phyloP scores from a whole-genome alignment of 23 tunicate genomes.

The Botrylloides violaceus region DNA sequence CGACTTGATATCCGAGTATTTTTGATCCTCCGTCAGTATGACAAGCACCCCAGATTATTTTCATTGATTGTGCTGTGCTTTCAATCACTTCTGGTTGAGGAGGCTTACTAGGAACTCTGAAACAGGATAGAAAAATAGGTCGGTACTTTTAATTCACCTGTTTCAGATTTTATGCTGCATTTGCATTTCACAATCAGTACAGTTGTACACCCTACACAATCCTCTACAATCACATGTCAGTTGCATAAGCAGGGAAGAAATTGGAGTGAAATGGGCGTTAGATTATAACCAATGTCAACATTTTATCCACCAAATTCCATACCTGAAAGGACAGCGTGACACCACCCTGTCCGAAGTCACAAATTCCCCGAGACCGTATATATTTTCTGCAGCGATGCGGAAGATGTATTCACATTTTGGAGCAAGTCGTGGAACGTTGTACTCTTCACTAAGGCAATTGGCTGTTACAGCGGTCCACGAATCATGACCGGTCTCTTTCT shows the following conservation, averaged over 20 bases:
- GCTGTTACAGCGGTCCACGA: conserved; percentile 27
- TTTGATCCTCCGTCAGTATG: conserved; percentile 38
- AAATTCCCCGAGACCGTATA: conserved; percentile 51
- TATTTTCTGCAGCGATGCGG: conserved; percentile 52
- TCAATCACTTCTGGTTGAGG: conserved; percentile 42
- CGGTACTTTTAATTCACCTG: too few relatives aligned
- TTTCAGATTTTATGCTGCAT: too few relatives aligned
- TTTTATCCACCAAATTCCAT: neutral
- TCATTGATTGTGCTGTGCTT: conserved; percentile 20
- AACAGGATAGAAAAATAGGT: too few relatives aligned
- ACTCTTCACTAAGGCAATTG: conserved; percentile 14
- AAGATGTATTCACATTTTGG: conserved; percentile 39
- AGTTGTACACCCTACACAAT: too few relatives aligned
- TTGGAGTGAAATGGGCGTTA: neutral
- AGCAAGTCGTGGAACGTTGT: neutral
- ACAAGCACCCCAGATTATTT: conserved; percentile 28
- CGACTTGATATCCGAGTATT: conserved; percentile 39
- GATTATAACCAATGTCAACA: conserved; percentile 3
- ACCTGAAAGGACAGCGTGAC: conserved; percentile 24
- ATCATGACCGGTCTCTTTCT: conserved; percentile 24
- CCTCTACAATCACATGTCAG: too few relatives aligned
- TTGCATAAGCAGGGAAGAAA: neutral
- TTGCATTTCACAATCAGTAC: too few relatives aligned
- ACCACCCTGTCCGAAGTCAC: conserved; percentile 15
- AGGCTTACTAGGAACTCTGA: conserved; percentile 32